Evolutionary conservation across 1,140 invertebrate genomes (phyloP).

Genomic region (Drosophila oshimai): DNA sequence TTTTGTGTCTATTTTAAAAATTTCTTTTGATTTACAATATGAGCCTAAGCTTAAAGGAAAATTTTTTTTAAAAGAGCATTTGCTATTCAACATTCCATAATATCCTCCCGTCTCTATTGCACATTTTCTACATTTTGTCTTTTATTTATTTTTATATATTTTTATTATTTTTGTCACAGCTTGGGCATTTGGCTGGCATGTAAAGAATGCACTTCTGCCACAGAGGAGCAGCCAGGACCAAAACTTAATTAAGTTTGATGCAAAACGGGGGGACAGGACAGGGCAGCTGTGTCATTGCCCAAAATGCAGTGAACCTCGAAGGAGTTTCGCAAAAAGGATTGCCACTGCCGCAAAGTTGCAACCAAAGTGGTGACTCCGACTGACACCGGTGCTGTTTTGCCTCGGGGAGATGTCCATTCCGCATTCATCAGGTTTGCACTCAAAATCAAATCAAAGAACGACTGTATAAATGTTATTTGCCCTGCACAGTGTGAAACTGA

Average conservation of each 20-base stretch:
- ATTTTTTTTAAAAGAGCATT: not conserved
- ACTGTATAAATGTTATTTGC: slow-evolving; percentile 66
- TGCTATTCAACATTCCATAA: not conserved
- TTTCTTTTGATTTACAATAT: too few species aligned
- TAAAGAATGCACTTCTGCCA: slow-evolving; percentile 44
- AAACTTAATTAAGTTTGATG: slow-evolving; percentile 71
- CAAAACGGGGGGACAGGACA: not conserved
- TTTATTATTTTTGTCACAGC: slow-evolving; percentile 15
- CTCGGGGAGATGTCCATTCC: not conserved
- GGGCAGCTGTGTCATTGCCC: not conserved
- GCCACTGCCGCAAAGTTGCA: slow-evolving; percentile 18
- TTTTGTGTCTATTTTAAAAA: too few species aligned
- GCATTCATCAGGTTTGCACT: slow-evolving; percentile 41
- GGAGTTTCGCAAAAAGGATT: slow-evolving; percentile 16
- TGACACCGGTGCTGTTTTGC: not conserved
- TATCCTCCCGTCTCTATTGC: not conserved
- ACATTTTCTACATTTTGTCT: slow-evolving; percentile 9
- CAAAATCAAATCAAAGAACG: slow-evolving; percentile 64
- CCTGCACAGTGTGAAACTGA: slow-evolving; percentile 44
- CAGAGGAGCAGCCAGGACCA: slow-evolving; percentile 17
- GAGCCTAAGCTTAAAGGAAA: too few species aligned
- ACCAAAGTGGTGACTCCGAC: slow-evolving; percentile 23
- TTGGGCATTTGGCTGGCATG: slow-evolving; percentile 29
- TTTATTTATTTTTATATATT: slow-evolving; percentile 37
- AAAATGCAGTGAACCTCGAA: slow-evolving; percentile 25